phyloP scores from a whole-genome alignment of 2,797 vertebrate genomes.

The Tolypeutes matacus region DNA sequence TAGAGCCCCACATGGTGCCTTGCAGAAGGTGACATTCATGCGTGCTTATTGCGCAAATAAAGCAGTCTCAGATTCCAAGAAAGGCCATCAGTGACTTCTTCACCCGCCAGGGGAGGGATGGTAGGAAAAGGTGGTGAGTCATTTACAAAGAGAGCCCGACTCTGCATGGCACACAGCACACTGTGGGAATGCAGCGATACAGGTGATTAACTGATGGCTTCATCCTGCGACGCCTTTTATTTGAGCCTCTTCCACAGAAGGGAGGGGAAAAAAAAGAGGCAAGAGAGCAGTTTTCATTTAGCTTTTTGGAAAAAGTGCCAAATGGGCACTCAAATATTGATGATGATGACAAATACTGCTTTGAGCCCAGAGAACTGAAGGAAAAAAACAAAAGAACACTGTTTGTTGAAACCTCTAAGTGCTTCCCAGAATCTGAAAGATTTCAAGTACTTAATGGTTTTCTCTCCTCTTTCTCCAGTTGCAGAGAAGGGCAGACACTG shows the following conservation, averaged over 20 bases:
- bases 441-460: not conserved
- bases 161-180: rapidly evolving
- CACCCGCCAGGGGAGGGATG: not conserved
- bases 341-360: not conserved
- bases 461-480: not conserved
- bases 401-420: not conserved
- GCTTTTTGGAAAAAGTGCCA: not conserved
- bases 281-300: not conserved
- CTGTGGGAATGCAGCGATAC: rapidly evolving
- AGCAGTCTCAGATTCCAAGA: not conserved
- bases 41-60: not conserved
- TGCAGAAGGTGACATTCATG: rapidly evolving
- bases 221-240: not conserved
- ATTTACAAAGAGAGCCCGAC: not conserved
- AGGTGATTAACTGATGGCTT: not conserved
- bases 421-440: not conserved
- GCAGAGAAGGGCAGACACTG: not conserved
- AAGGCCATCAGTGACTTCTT: not conserved
- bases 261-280: not conserved
- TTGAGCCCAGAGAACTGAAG: not conserved
- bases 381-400: not conserved
- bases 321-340: not conserved
- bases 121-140: not conserved
- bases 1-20: rapidly evolving
- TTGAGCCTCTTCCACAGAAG: not conserved